Evolutionary conservation across 2,797 vertebrate genomes (phyloP).

Genomic region (Naso thynnoides): DNA sequence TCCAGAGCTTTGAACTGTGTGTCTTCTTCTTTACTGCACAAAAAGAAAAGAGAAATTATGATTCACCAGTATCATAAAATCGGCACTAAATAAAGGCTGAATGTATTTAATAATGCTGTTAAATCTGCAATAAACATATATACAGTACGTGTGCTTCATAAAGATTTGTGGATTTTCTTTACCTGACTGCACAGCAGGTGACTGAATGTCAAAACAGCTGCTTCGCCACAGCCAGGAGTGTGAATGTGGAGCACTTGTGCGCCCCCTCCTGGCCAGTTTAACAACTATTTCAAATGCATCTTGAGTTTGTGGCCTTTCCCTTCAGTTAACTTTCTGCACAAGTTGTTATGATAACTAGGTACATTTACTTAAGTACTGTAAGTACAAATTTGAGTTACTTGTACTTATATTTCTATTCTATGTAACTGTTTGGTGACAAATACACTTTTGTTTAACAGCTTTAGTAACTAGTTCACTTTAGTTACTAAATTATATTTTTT

Average conservation of each 20-base stretch:
- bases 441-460: no score
- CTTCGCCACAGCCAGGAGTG: not conserved
- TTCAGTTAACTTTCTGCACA: not conserved
- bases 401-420: no score
- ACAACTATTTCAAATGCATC: slow-evolving; percentile 9
- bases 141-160: not conserved
- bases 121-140: not conserved
- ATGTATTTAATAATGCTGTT: not conserved
- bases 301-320: not conserved
- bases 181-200: slow-evolving; percentile 33
- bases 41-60: not conserved
- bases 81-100: not conserved
- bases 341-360: not conserved
- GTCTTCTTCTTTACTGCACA: slow-evolving; percentile 17
- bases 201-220: not conserved
- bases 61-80: not conserved
- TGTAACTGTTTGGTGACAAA: no score
- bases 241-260: slow-evolving; percentile 47
- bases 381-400: no score
- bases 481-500: not conserved
- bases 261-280: slow-evolving; percentile 64
- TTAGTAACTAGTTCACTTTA: no score
- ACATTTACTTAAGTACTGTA: not conserved
- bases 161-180: not conserved
- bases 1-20: slow-evolving; percentile 84